These are phyloP conservation scores for Callaeas wilsoni DNA, from an alignment of 2,113 vertebrate species.

Conservation along the genomic window DNA sequence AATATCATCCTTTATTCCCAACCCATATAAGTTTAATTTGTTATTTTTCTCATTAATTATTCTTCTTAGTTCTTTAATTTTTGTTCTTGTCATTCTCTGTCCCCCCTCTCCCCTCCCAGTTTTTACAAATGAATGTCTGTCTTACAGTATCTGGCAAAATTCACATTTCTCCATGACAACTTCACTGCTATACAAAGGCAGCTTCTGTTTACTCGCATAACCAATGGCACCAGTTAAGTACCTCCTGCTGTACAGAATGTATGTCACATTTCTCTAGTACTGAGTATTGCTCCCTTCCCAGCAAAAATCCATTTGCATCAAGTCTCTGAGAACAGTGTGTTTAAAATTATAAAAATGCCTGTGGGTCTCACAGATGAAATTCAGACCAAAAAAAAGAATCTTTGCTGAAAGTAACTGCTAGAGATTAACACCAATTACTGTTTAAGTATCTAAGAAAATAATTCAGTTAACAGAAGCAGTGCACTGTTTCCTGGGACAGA, in stretches of 20 bases:
- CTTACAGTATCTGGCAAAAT: not conserved
- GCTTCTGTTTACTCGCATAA: not conserved
- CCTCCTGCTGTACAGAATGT: not conserved
- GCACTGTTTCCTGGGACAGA: not conserved
- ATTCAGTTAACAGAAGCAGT: not conserved
- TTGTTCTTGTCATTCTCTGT: not conserved
- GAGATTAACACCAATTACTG: not conserved
- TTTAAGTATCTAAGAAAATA: not conserved
- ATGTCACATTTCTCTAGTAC: not conserved
- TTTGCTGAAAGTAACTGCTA: not conserved
- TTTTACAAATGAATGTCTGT: not conserved
- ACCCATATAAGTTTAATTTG: not conserved
- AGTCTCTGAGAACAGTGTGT: not conserved
- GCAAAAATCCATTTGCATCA: not conserved
- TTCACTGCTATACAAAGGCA: not conserved
- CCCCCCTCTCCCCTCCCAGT: accelerated
- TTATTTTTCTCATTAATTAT: not conserved
- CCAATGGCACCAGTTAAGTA: not conserved
- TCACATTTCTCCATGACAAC: not conserved
- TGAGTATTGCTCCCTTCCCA: not conserved
- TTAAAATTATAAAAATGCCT: not conserved
- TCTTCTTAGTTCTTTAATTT: not conserved
- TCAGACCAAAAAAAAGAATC: not conserved
- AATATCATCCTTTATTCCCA: not conserved
- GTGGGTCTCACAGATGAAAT: not conserved